Evolutionary conservation across 2,113 vertebrate species (phyloP), one percentile per base, ranked within the genome.

Genomic region (Regulus satrapa): DNA sequence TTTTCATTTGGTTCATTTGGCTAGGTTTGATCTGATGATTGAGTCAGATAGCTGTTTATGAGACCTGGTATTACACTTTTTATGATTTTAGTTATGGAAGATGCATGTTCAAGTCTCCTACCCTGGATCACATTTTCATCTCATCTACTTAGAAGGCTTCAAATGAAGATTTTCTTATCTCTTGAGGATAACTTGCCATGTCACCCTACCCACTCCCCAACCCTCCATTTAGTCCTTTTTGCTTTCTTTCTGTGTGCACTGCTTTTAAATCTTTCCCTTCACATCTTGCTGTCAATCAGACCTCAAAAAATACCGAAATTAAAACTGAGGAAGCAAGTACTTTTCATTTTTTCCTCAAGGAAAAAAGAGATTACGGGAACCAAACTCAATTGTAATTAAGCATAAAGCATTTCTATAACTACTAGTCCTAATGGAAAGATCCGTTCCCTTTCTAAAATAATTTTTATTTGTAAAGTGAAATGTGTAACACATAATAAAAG

Each of bases 401-500:
- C 77, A 91, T 81, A 95, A 96, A 93, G 24, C 28, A 92, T 91
- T 95, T 88, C 80, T 91, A 48, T 71, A 69, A 80, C 45, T 87
- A 54, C 56, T 94, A 29, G 72, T 83, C 40, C 89, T 79, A 83
- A 76, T 41, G 89, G 84, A 94, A 93, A 90, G 51, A 58, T 45
- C 58, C 92, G 80, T 89, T 92, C 36, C 86, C 63, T 71, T 89
- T 94, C 83, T 88, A 66, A 93, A 97, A 92, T 81, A 46, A 69
- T 88, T 96, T 92, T 88, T 91, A 86, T 96, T 94, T 88, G 61
- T 77, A 81, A 87, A 94, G 85, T 79, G 52, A 93, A 96, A 91
- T 92, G 77, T 89, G 40, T 78, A 96, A 94, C 96, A 97, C 56
- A 1, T 95, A 95, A 94, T 96, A 97, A 96, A 96, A 95, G 82